Base-by-base conservation (phyloP, 2,888 invertebrate genomes). In the Drosophila fulvimacula region DNA sequence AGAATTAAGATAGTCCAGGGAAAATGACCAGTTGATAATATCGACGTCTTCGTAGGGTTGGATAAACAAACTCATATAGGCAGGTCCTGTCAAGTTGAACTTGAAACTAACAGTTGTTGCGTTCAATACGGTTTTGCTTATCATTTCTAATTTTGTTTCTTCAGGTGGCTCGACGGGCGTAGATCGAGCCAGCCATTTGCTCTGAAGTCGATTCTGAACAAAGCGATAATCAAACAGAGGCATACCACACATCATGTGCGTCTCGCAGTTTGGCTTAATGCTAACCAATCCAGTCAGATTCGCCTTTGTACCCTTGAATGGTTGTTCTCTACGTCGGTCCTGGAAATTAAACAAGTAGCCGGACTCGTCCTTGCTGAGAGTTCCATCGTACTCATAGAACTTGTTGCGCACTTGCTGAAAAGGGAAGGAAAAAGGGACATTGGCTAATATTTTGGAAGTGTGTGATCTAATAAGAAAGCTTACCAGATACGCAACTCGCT, bases 401-500 rank as follows among this genome's bases (percentile, higher is more conserved):
- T 88, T 91, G 58, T 94, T 91, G 41, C 92, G 91, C 1, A 92
- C 90, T 76, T 94, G 93, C 94, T 94, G 73, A n/a, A 17, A 1
- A 30, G 9, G 0, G 17, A 30, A 3, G 3, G 1, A 10, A 13
- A 9, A n/a, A n/a, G n/a, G n/a, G n/a, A 0, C 24, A 21, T 27
- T 27, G n/a, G 27, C 27, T 11, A 46, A n/a, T 0, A 27, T n/a
- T 27, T 17, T n/a, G 0, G 17, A 27, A 6, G 10, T 0, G 10
- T 10, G 9, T n/a, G 15, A 11, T 13, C 0, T 3, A 15, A 15
- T 21, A 32, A 2, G 10, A 44, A 32, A 7, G 77, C 90, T 88
- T 87, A 95, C 94, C 86, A 93, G 84, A 44, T 93, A 90, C 24
- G 93, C 89, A 36, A 93, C 90, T 34, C 95, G 91, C 75, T 94